Evolutionary conservation across 2,888 invertebrate species (phyloP), one percentile per base, ranked within the genome.

Genomic region (Plebejus argus): DNA sequence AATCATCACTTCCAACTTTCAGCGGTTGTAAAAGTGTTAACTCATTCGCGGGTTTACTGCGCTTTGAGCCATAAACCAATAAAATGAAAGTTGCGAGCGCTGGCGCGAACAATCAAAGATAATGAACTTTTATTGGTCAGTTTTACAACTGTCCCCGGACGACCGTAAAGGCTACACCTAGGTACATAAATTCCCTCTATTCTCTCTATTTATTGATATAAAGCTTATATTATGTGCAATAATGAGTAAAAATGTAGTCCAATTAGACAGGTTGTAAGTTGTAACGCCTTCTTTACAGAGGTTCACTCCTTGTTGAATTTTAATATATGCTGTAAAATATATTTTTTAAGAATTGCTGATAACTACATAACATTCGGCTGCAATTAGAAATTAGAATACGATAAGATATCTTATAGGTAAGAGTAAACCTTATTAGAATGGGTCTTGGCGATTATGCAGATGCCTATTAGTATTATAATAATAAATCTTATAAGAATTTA

Each of bases 61-160:
- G 74, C 3, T 74, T 74, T 49, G 23, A 45, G 45, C 74, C 15
- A 49, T 49, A 74, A 94, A 93, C 88, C 88, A 88, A 93, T 94
- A 93, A 92, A 91, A 90, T 91, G 89, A 89, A 91, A 93, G 92
- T 92, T 92, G 89, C 91, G 87, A 91, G 90, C 88, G 89, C 87
- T 87, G 91, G 90, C 88, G 89, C 87, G 90, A 92, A 92, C 92
- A 90, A 88, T 90, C 92, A 86, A 74, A 74, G 74, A 93, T 93
- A 93, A 94, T 94, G 93, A 91, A 92, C 88, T 93, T 94, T 94
- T 94, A 94, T 94, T 94, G 94, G 94, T 94, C 94, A 94, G 90
- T 90, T 93, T 93, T 93, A 93, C 89, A 88, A 83, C 86, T 83
- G 86, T 89, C 94, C 92, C 94, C 84, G 87, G 87, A 87, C 88